Base-by-base conservation (phyloP, 1,140 invertebrate species). In the Listronotus oregonensis region DNA sequence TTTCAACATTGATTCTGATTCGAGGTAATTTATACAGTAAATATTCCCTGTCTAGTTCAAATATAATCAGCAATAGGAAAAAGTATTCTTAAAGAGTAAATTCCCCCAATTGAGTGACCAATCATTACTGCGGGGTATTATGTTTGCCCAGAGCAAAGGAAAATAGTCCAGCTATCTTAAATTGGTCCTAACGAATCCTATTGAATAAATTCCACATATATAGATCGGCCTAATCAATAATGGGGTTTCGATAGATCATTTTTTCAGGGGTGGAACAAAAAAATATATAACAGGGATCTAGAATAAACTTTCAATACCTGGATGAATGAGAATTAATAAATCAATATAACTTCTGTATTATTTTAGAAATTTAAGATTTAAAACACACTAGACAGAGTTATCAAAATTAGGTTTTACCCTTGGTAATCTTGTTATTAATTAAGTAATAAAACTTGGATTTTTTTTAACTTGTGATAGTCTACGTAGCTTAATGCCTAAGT, bases 131-230 rank as follows among this genome's bases (percentile, higher is more conserved):
- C 18, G 14, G 49, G 63, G 56, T 66, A 66, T 66, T 66, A 60
- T 61, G 58, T 66, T 66, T 66, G 43, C 55, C 27, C 57, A 60
- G 40, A 55, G 64, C 46, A 59, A 59, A 59, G 55, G 52, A 66
- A 66, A 66, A 66, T 59, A 61, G 21, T 60, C 57, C 6, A 57
- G 50, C 64, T 18, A 64, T 59, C 67, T 69, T 68, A 71, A 71
- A 71, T 71, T 69, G 69, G 63, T 52, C 67, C 64, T 71, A 71
- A 71, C 69, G 69, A 71, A 71, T 71, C 63, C 66, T 66, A 69
- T 71, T 71, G 67, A 71, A 63, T 57, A 65, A 61, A 67, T 60
- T 67, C 58, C 43, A 61, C 65, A 64, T 57, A 64, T 57, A 63
- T 62, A 63, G 68, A 59, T 66, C 59, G 37, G 65, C 50, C 52